These are phyloP conservation scores for Hexactinellida sp. DNA, from an alignment of 37 sponge, comb jelly and placozoan species.

Conservation along the genomic window DNA sequence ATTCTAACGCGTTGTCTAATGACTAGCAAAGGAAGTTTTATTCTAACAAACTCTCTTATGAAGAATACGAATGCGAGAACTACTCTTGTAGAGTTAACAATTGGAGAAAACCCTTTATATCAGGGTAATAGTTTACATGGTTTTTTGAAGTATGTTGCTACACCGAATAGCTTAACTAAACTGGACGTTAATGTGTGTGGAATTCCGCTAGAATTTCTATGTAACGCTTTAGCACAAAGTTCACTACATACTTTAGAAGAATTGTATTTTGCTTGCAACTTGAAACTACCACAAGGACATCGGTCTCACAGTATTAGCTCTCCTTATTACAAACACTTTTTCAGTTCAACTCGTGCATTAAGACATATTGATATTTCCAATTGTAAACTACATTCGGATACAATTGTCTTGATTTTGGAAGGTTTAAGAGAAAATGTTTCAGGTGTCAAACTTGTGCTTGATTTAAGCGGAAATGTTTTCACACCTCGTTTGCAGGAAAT, in stretches of 20 bases:
- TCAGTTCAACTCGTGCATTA: conserved; percentile 9
- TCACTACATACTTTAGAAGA: neutral
- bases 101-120: conserved; percentile 10
- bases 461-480: neutral
- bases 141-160: neutral
- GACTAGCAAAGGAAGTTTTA: neutral
- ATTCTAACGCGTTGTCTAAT: neutral
- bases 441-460: neutral
- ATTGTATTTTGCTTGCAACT: neutral
- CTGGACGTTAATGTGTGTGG: neutral
- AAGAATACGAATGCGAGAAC: neutral
- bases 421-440: neutral
- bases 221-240: neutral
- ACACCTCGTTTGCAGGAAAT: conserved; percentile 12
- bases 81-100: neutral
- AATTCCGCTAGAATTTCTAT: neutral
- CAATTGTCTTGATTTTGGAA: neutral
- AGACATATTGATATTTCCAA: conserved; percentile 6
- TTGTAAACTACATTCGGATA: conserved; percentile 3
- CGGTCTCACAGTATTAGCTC: neutral
- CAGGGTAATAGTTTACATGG: neutral
- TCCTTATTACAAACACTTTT: conserved; percentile 15
- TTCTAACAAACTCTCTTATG: neutral
- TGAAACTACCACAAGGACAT: neutral
- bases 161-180: neutral